Evolutionary conservation across 2,797 vertebrate species (phyloP).

Genomic region (Lacerta viridis): DNA sequence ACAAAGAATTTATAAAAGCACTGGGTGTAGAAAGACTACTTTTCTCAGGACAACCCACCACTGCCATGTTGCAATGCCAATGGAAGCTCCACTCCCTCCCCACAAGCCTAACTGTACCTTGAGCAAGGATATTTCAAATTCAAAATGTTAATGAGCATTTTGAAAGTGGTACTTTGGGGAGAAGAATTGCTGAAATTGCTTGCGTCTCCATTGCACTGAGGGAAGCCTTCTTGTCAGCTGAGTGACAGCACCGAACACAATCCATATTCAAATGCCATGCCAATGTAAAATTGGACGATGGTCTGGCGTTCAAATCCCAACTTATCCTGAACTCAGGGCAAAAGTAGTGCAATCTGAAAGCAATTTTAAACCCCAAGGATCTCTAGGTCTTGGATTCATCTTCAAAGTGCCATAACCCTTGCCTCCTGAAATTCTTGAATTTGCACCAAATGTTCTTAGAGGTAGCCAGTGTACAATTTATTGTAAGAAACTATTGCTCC

Average conservation of each 20-base stretch:
- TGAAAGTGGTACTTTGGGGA: not conserved
- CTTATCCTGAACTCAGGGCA: not conserved
- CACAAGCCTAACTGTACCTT: no score
- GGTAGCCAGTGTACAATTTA: not conserved
- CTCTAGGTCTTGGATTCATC: not conserved
- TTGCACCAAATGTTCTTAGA: not conserved
- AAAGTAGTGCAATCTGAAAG: not conserved
- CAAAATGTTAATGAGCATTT: slow-evolving; percentile 1
- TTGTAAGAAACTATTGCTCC: slow-evolving; percentile 21
- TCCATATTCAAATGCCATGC: not conserved
- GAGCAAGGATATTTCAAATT: not conserved
- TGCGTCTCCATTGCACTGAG: no score
- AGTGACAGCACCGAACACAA: no score
- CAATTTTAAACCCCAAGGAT: no score
- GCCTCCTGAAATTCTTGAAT: not conserved
- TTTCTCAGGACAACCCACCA: no score
- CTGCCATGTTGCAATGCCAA: no score
- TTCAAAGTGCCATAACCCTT: not conserved
- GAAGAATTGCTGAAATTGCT: not conserved
- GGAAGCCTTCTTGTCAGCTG: no score
- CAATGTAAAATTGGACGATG: not conserved
- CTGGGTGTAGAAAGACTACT: no score
- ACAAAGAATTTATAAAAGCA: no score
- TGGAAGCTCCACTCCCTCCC: no score
- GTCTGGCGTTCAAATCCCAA: not conserved